A percentile compares a stretch with the other conserved stretches of the same genome.
Evolutionary conservation across 2,888 invertebrate genomes (phyloP).

Genomic region (Plusia festucae): DNA sequence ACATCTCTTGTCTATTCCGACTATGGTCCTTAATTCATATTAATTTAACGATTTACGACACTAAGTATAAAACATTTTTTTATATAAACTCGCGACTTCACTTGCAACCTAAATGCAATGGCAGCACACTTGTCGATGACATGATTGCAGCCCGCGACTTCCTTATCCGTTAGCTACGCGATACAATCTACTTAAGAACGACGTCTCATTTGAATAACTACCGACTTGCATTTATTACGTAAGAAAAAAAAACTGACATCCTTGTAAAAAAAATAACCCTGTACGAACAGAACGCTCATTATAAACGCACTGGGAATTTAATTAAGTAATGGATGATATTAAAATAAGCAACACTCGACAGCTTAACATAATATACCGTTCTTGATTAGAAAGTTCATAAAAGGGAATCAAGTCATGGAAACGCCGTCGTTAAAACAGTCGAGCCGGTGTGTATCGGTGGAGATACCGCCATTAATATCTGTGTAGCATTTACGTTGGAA

Average conservation of each 20-base stretch:
- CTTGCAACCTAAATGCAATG: slow-evolving; percentile 58
- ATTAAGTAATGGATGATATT: slow-evolving; percentile 57
- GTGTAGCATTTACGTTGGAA: slow-evolving; percentile 86
- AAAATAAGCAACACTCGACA: slow-evolving; percentile 50
- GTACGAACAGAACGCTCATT: slow-evolving; percentile 53
- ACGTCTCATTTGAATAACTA: slow-evolving; percentile 85
- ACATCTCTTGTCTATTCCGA: too few species aligned
- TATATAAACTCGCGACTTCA: slow-evolving; percentile 22
- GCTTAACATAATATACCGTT: slow-evolving; percentile 52
- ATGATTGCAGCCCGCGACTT: slow-evolving; percentile 78
- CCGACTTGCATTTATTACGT: slow-evolving; percentile 74
- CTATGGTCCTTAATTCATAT: too few species aligned
- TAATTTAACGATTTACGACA: too few species aligned
- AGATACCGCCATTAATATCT: slow-evolving; percentile 84
- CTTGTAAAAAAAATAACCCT: slow-evolving; percentile 64
- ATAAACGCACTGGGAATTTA: slow-evolving; percentile 58
- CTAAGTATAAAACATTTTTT: slow-evolving; percentile 12
- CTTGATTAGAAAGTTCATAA: slow-evolving; percentile 63
- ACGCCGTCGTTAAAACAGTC: slow-evolving; percentile 48
- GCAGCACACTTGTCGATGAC: slow-evolving; percentile 72
- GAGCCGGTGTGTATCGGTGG: slow-evolving; percentile 66
- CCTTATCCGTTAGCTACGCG: slow-evolving; percentile 81
- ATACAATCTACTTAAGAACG: slow-evolving; percentile 77
- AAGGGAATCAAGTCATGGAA: slow-evolving; percentile 53
- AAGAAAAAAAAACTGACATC: slow-evolving; percentile 72